Evolutionary conservation across 1,140 invertebrate species (phyloP).

Genomic region (Cheumatopsyche charites): DNA sequence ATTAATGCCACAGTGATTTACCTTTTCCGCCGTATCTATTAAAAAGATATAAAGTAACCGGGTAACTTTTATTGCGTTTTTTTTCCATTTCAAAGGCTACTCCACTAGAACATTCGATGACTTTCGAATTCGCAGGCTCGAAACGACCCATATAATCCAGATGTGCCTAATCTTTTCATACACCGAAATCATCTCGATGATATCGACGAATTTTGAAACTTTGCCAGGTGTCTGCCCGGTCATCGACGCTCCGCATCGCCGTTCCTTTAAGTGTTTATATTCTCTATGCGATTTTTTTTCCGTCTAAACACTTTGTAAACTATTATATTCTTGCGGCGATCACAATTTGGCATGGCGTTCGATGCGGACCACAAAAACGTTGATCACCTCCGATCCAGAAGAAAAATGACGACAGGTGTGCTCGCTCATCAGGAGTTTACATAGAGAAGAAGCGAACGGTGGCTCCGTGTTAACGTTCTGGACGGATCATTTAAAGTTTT

Average conservation of each 20-base stretch:
- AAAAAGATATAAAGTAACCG: too few species aligned
- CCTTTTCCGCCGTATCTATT: too few species aligned
- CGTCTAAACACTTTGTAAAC: too few species aligned
- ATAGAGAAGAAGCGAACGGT: neutral
- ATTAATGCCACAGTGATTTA: too few species aligned
- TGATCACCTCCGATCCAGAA: slow-evolving; percentile 33
- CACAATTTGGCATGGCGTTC: slow-evolving; percentile 34
- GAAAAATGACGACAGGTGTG: slow-evolving; percentile 43
- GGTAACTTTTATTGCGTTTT: too few species aligned
- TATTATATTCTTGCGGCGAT: neutral
- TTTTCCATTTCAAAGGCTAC: too few species aligned
- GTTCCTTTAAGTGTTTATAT: neutral
- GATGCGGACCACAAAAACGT: slow-evolving; percentile 34
- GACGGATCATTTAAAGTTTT: slow-evolving; percentile 33
- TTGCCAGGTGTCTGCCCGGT: slow-evolving; percentile 27
- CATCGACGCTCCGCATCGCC: slow-evolving; percentile 12
- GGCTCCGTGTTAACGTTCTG: neutral
- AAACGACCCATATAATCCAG: too few species aligned
- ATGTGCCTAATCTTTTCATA: too few species aligned
- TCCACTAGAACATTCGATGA: too few species aligned
- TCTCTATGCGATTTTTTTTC: too few species aligned
- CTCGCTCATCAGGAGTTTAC: slow-evolving; percentile 23
- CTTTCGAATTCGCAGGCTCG: too few species aligned
- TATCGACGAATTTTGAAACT: slow-evolving; percentile 24
- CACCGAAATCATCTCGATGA: neutral